Percentiles rank a stretch among this genome's conserved stretches.
Evolutionary conservation across 2,888 invertebrate species (phyloP).

Genomic region (Nemurella pictetii): DNA sequence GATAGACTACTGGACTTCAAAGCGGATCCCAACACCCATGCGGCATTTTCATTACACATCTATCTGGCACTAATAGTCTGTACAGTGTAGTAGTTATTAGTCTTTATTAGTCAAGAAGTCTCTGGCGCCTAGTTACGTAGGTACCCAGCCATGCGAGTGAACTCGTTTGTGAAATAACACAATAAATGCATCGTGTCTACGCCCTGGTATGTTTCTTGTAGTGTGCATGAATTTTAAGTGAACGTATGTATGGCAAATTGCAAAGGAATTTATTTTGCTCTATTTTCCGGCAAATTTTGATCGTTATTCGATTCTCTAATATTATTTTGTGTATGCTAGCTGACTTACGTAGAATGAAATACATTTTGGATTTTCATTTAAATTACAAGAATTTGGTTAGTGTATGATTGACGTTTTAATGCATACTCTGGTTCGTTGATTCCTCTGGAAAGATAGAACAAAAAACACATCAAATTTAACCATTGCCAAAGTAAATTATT

Average conservation of each 20-base stretch:
- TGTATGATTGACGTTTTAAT: not conserved
- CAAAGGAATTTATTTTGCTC: too few relatives aligned
- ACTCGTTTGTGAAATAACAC: not conserved
- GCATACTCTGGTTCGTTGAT: too few relatives aligned
- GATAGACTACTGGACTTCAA: constrained; percentile 20
- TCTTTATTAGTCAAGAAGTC: too few relatives aligned
- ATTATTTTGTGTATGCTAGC: not conserved
- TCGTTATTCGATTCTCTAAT: not conserved
- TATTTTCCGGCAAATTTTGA: not conserved
- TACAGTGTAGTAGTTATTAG: not conserved
- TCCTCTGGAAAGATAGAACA: too few relatives aligned
- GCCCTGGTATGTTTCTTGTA: not conserved
- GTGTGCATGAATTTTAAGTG: not conserved
- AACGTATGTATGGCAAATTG: not conserved
- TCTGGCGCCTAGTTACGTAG: not conserved
- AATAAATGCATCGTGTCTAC: not conserved
- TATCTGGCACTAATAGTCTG: constrained; percentile 7
- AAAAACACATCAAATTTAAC: too few relatives aligned
- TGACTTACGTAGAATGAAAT: too few relatives aligned
- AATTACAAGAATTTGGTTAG: not conserved
- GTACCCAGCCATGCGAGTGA: not conserved
- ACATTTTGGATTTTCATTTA: not conserved
- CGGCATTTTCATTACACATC: constrained; percentile 19
- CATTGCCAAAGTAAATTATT: too few relatives aligned
- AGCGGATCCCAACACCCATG: not conserved